Evolutionary conservation across 2,888 invertebrate species (phyloP).

Genomic region (Hirtodrosophila duncani): DNA sequence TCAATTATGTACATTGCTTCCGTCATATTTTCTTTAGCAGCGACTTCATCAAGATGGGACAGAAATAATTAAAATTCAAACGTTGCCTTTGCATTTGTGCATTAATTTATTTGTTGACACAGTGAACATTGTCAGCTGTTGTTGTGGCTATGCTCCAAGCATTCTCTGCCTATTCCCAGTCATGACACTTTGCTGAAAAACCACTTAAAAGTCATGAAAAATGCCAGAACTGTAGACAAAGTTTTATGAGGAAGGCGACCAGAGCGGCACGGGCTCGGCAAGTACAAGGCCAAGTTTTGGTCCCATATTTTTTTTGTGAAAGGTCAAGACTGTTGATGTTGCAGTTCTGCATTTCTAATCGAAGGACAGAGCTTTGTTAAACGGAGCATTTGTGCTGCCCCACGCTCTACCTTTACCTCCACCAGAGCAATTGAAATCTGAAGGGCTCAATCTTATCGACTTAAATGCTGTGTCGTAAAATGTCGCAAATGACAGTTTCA

Average conservation of each 20-base stretch:
- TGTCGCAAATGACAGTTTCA: conserved; percentile 32
- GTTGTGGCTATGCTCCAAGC: no score
- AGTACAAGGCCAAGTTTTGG: conserved; percentile 15
- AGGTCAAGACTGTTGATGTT: no score
- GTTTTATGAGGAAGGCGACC: conserved; percentile 8
- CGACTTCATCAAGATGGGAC: conserved; percentile 2
- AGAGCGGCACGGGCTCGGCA: not conserved
- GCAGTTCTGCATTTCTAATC: conserved; percentile 50
- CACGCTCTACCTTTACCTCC: no score
- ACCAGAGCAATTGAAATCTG: conserved; percentile 61
- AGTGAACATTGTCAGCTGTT: no score
- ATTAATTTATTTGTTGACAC: conserved; percentile 41
- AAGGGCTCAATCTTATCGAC: conserved; percentile 63
- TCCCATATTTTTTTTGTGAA: conserved; percentile 22
- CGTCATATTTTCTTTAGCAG: conserved; percentile 11
- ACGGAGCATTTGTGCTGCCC: no score
- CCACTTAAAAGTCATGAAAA: conserved; percentile 54
- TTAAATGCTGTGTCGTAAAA: conserved; percentile 60
- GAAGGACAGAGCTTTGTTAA: no score
- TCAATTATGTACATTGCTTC: no score
- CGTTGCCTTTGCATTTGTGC: conserved; percentile 36
- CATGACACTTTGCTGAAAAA: conserved; percentile 18
- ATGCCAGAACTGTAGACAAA: conserved; percentile 41
- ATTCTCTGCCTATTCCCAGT: not conserved
- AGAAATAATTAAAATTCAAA: conserved; percentile 39